Evolutionary conservation across 2,888 invertebrate species (phyloP), one percentile per base, ranked within the genome.

Genomic region (Tiliacea aurago): DNA sequence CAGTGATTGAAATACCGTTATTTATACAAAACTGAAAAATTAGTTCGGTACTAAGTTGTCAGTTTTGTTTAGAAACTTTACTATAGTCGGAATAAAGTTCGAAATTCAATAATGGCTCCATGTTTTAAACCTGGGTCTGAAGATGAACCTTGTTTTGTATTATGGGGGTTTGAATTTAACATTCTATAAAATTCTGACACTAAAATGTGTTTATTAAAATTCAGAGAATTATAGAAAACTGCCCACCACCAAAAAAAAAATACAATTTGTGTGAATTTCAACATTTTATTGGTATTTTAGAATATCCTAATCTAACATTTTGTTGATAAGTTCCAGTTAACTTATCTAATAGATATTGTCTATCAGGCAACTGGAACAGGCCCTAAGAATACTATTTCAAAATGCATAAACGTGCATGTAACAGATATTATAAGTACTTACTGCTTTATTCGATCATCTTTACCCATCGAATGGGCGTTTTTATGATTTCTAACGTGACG

Each of bases 271-370:
- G 28, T 72, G 18, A 66, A 33, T 66, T 65, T 56, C 23, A 80
- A 62, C 5, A 66, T 56, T 77, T 77, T 80, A 80, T 77, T 80
- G 65, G 37, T 73, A 49, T 11, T 59, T 23, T 67, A 51, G 13
- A 77, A 43, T 58, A 58, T 58, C n/a, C 18, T 49, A 49, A 11
- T 55, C 23, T 23, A 15, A 33, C 33, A 69, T 69, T 45, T 69
- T 53, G 61, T 18, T n/a, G 5, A 28, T 23, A 59, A 59, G 13
- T 23, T 72, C 33, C 41, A 4, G 13, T 37, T 2, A 55, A 37
- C 11, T 41, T 49, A n/a, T 43, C 18, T 23, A 43, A 4, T n/a
- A 41, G 28, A 53, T 43, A 49, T n/a, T 41, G n/a, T 58, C 2
- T 9, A n/a, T 43, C 13, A 0, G 7, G 20, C 1, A 49, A 73